Evolutionary conservation across 2,113 vertebrate species (phyloP).

Genomic region (Ariopsis seemanni): DNA sequence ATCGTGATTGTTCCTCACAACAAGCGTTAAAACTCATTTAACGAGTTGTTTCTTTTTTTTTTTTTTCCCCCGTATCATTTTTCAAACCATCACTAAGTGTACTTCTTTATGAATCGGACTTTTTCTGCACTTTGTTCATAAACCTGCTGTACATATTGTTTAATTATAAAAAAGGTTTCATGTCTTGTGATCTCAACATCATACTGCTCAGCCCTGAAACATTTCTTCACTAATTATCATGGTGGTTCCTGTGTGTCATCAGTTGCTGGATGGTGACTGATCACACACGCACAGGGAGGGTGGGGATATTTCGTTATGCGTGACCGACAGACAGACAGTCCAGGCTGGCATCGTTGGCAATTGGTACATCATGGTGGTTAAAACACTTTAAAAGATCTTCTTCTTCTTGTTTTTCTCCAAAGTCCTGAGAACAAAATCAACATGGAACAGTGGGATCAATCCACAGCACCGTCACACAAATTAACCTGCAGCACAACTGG

Average conservation of each 20-base stretch:
- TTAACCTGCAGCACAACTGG: not conserved
- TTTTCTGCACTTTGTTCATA: not conserved
- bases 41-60: not conserved
- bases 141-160: not conserved
- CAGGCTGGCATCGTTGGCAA: conserved; percentile 84
- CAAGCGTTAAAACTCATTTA: not conserved
- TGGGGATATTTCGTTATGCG: conserved; percentile 21
- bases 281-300: not conserved
- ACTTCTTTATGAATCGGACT: not conserved
- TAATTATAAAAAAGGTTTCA: not conserved
- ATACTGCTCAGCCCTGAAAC: not conserved
- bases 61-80: not conserved
- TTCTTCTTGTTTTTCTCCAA: conserved; percentile 99
- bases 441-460: not conserved
- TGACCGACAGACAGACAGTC: conserved; percentile 76
- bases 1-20: not conserved
- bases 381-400: conserved; percentile 91
- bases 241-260: not conserved
- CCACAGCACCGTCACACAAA: not conserved
- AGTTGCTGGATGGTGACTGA: not conserved
- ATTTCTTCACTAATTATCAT: not conserved
- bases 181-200: not conserved
- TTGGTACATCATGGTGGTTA: conserved; percentile 75
- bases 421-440: conserved; percentile 73
- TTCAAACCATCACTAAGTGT: not conserved